Conservation (phyloP, 2,888 invertebrate genomes). For the Plusia festucae region DNA sequence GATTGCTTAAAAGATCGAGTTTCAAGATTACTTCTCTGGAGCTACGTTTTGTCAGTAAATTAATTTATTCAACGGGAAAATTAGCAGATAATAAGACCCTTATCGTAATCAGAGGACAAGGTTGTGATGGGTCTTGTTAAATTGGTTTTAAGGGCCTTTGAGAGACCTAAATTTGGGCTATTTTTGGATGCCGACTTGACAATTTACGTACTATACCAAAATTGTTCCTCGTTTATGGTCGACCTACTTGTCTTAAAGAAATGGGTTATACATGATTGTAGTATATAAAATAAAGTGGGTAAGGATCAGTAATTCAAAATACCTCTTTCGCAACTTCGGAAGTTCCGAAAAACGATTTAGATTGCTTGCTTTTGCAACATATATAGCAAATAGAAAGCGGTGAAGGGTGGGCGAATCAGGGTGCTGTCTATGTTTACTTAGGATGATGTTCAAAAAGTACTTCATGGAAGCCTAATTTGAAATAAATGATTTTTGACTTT, state of each 20-base stretch:
- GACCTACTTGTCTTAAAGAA: background rate
- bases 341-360: no score
- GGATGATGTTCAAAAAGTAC: no score
- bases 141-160: background rate
- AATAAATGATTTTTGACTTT: no score
- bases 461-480: no score
- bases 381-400: no score
- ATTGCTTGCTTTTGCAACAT: no score
- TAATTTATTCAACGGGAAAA: background rate
- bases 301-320: no score
- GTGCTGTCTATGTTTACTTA: no score
- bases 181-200: background rate
- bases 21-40: background rate
- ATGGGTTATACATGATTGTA: background rate
- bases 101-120: background rate
- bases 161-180: background rate
- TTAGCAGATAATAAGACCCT: conserved; percentile 1
- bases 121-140: background rate
- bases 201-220: no score
- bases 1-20: background rate
- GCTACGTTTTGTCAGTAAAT: conserved; percentile 3
- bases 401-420: no score
- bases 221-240: background rate
- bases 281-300: no score
- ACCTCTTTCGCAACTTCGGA: no score